Conservation (phyloP, 2,113 vertebrate species). For the Microcebus ravelobensis region DNA sequence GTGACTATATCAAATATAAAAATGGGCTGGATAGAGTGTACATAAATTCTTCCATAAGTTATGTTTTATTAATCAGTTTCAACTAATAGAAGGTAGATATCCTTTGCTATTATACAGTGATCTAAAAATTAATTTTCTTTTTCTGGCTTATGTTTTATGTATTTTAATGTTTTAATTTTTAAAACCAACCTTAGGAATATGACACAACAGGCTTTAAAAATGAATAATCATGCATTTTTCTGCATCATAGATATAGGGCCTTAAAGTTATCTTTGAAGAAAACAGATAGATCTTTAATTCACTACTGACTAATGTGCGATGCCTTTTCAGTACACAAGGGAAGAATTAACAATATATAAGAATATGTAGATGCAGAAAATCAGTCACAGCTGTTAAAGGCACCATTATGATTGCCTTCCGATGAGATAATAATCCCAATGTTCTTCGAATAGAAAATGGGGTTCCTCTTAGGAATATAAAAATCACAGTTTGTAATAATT, state of each 20-base stretch:
- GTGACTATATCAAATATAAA: neutral
- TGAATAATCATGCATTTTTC: constrained; percentile 6
- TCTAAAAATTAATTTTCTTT: neutral
- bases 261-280: constrained; percentile 49
- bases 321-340: neutral
- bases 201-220: neutral
- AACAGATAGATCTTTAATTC: constrained; percentile 33
- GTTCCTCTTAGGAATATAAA: neutral
- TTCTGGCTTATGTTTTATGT: neutral
- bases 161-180: constrained; percentile 2
- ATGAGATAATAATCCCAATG: neutral
- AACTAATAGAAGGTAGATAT: neutral
- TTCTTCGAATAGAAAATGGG: constrained; percentile 23
- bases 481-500: constrained; percentile 20
- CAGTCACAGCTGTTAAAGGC: constrained; percentile 9
- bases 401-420: neutral
- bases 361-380: constrained; percentile 27
- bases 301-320: constrained; percentile 45
- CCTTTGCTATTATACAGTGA: neutral
- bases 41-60: neutral
- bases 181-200: constrained; percentile 11
- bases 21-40: neutral
- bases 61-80: neutral
- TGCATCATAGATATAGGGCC: neutral
- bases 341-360: constrained; percentile 1